Conservation (phyloP, 1,140 invertebrate species). For the Drosophila bifasciata region DNA sequence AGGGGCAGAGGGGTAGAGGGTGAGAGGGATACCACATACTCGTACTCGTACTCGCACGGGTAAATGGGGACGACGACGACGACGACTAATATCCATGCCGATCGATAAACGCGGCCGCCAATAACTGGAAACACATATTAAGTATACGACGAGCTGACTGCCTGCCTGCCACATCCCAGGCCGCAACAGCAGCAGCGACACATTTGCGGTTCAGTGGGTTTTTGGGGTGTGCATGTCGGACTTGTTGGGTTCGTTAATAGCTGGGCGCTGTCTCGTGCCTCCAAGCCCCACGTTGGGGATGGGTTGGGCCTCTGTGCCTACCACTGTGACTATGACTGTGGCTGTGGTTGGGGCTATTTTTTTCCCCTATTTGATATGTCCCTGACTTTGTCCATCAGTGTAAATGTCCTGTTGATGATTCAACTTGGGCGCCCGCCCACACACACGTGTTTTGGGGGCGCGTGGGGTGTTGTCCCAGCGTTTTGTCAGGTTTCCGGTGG, state of each 20-base stretch:
- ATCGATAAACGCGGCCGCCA: constrained; percentile 73
- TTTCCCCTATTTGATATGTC: constrained; percentile 5
- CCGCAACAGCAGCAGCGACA: constrained; percentile 28
- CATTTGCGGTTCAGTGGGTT: constrained; percentile 70
- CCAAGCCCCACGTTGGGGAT: constrained; percentile 11
- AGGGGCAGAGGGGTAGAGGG: constrained; percentile 22
- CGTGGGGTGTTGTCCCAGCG: too few species aligned
- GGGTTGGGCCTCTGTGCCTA: neutral
- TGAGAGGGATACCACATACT: constrained; percentile 36
- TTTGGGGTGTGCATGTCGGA: constrained; percentile 46
- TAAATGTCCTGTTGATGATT: constrained; percentile 20
- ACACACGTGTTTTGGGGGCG: neutral
- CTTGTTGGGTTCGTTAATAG: constrained; percentile 31
- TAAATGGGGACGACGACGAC: constrained; percentile 56
- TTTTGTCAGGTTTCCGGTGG: too few species aligned
- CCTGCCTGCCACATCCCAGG: too few species aligned
- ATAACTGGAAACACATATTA: constrained; percentile 77
- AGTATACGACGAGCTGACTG: constrained; percentile 70
- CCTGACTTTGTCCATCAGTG: constrained; percentile 9
- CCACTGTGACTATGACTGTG: constrained; percentile 25
- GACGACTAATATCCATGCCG: constrained; percentile 77
- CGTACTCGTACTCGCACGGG: too few species aligned
- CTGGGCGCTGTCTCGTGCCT: constrained; percentile 24
- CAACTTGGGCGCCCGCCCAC: neutral
- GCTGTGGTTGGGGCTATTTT: constrained; percentile 5